Evolutionary conservation across 2,888 invertebrate species (phyloP), one percentile per base, ranked within the genome.

Genomic region (Amitus sp.): DNA sequence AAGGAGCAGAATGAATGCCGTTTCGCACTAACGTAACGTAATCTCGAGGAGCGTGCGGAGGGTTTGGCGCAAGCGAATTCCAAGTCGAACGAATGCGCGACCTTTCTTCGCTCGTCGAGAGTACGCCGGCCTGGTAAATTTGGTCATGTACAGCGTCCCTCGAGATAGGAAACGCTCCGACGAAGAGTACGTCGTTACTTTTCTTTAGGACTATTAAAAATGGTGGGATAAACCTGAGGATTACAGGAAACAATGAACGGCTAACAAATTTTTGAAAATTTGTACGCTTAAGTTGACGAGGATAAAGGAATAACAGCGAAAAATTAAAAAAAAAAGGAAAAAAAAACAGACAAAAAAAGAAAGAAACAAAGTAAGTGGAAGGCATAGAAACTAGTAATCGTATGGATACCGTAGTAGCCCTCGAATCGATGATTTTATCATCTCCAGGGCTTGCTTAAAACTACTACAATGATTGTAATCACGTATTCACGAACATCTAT

Each of bases 401-500:
- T n/a, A 15, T 19, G 34, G 13, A 46, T 50, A 40, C 42, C 30
- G 34, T 55, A 65, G 65, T 65, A 69, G 66, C 72, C 66, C 67
- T 72, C 59, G 60, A 66, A 72, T 72, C 68, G 70, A 70, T 66
- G 66, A 65, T 67, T 64, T 64, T 51, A 47, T 60, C 54, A 62
- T 52, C 59, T 69, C 65, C 30, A 30, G 62, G 74, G 69, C 72
- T 73, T 72, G 70, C 67, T 78, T 78, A 77, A 74, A 79, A 78
- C 80, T 79, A 82, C 80, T 78, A 81, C 82, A 82, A 82, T 81
- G 78, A 81, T 77, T 81, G 81, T 81, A 80, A 81, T 82, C 80
- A 82, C 86, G 88, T 90, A 91, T 90, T 91, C 92, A 94, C 94
- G 94, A 94, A 94, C 98, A 98, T 96, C 97, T 92, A 89, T 95